Conservation (phyloP, 1,140 invertebrate species). For the Aphis craccivora region DNA sequence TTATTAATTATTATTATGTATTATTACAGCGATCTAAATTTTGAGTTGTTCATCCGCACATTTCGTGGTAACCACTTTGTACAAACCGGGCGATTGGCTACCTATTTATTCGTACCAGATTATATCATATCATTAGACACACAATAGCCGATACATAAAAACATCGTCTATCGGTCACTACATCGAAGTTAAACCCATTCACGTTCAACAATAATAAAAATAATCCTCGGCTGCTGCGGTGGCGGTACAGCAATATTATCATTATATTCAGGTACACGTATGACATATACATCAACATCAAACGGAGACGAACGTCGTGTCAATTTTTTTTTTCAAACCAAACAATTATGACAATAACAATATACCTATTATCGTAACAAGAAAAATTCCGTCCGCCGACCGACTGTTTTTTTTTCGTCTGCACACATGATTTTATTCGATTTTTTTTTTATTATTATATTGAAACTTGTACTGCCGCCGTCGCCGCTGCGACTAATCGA, state of each 20-base stretch:
- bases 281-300: not conserved
- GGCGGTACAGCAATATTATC: not conserved
- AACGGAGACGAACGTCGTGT: not conserved
- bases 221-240: not conserved
- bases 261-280: not conserved
- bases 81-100: not conserved
- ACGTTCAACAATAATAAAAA: not conserved
- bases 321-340: not conserved
- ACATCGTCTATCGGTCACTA: not conserved
- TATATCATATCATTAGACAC: not conserved
- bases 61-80: not conserved
- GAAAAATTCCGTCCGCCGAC: not conserved
- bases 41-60: not conserved
- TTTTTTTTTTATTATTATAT: not conserved
- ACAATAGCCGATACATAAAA: not conserved
- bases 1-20: not conserved
- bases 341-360: not conserved
- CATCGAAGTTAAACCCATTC: not conserved
- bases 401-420: conserved; percentile 1
- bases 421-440: not conserved
- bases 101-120: not conserved
- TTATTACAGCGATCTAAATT: not conserved
- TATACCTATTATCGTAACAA: conserved; percentile 16
- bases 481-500: not conserved
- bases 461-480: not conserved